Evolutionary conservation across 2,888 invertebrate species (phyloP), one percentile per base, ranked within the genome.

Genomic region (Lepeophtheirus nordmannii): DNA sequence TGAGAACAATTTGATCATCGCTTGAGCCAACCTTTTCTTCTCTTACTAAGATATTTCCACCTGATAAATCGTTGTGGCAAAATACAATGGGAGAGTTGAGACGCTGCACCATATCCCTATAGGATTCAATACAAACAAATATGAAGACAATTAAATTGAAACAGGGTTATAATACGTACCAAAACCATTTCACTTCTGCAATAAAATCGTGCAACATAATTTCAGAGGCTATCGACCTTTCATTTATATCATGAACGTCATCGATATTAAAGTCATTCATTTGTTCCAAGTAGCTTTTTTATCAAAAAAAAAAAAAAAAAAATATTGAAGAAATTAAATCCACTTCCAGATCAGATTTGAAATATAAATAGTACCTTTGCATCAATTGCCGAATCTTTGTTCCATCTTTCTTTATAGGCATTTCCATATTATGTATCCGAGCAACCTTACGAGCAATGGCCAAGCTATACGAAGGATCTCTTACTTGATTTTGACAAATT

Each of bases 51-150:
- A 84, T 83, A 74, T 83, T 81, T 76, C 89, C 93, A 79, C 92
- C 92, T 75, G 94, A 93, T 78, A 93, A 80, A 73, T 94, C 94
- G 74, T 94, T 94, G 75, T 94, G 94, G 71, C 90, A 91, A 77
- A 94, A 94, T 0, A 89, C 85, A 0, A 93, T 90, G 0, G 90
- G 88, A 56, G 87, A 88, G 64, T 78, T 72, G n/a, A 78, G 72
- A n/a, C 71, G 70, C n/a, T 71, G 70, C 60, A 80, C 71, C 67
- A 74, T 75, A 66, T 77, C 76, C 71, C 82, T 82, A 73, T 14
- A 74, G 2, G 30, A 30, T 5, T 30, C 7, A 30, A 30, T 5
- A 30, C 7, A 30, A 2, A 30, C 30, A 30, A 30, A 30, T 5
- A 30, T 30, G 30, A 30, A 30, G 53, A 46, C 53, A n/a, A n/a